Base-by-base conservation (phyloP, 1,140 invertebrate species). In the Panonychus citri region DNA sequence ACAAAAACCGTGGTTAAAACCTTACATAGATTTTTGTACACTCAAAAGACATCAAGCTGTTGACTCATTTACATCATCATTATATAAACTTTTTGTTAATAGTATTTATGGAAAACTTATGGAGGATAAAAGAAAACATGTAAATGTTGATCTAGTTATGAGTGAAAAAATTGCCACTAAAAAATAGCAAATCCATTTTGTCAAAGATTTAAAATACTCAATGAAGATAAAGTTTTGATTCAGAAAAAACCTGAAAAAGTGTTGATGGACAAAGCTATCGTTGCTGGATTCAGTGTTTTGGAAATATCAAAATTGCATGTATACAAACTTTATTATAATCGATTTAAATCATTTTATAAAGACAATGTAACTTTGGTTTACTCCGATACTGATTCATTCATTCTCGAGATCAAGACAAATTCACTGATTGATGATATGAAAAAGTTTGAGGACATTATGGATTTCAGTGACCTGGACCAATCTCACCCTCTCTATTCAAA, bases 91-190 rank as follows among this genome's bases (percentile, higher is more conserved):
- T n/a, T n/a, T n/a, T n/a, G n/a, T n/a, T n/a, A n/a, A n/a, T n/a
- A n/a, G n/a, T n/a, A n/a, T n/a, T n/a, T n/a, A 69, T 63, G 72
- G 70, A 2, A 72, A 72, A 66, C 69, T 67, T 1, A 72, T 72
- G 65, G 71, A 74, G 65, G 73, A 73, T 65, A 62, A 71, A n/a
- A 63, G 66, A 58, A 72, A 73, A 55, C 61, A 66, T 60, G 64
- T 12, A 40, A 40, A 40, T 40, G n/a, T 40, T 12, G 10, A 12
- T n/a, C n/a, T 40, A 12, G 39, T 12, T 12, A 40, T 10, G 10
- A 40, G 10, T 40, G 39, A n/a, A n/a, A 40, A 40, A 40, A 40
- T 40, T 12, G 39, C 10, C 10, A 12, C 10, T 40, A 12, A 40
- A 40, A 40, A 12, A 10, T 10, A 40, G 39, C n/a, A 40, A 40